phyloP scores from a whole-genome alignment of 2,797 vertebrate species.

The Halcyon chelicuti region DNA sequence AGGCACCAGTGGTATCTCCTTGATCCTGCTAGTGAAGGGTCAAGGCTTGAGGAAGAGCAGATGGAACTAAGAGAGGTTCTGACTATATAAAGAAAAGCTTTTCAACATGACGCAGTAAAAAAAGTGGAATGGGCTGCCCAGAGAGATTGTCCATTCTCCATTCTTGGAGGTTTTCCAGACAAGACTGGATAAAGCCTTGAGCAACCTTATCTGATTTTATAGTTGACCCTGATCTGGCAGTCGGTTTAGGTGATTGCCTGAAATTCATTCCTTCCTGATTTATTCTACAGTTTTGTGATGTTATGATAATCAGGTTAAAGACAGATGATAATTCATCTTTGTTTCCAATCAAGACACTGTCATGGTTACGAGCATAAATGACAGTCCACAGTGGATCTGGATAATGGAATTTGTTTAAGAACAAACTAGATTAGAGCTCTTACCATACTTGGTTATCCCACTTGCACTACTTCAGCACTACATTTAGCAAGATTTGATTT shows the following conservation, averaged over 20 bases:
- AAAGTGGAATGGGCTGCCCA: background rate
- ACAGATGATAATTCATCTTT: background rate
- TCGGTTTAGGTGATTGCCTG: background rate
- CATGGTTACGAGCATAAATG: background rate
- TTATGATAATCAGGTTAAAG: background rate
- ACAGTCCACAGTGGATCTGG: background rate
- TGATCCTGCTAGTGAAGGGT: too few species aligned
- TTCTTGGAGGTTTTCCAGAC: background rate
- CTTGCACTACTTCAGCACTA: background rate
- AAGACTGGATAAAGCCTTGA: background rate
- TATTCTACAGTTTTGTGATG: background rate
- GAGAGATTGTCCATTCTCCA: background rate
- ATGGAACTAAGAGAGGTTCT: background rate
- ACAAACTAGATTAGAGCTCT: background rate
- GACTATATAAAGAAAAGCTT: background rate
- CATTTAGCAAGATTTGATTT: background rate
- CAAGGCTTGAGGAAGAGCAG: too few species aligned
- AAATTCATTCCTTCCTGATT: background rate
- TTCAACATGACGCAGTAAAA: background rate
- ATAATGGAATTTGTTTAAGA: background rate
- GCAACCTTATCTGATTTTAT: background rate
- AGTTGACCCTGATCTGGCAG: background rate
- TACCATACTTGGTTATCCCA: background rate
- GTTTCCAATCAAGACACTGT: background rate
- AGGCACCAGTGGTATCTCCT: too few species aligned